A percentile compares a stretch with the other conserved stretches of the same genome.
phyloP scores from a whole-genome alignment of 2,888 invertebrate genomes.

The Troglohyphantes excavatus region DNA sequence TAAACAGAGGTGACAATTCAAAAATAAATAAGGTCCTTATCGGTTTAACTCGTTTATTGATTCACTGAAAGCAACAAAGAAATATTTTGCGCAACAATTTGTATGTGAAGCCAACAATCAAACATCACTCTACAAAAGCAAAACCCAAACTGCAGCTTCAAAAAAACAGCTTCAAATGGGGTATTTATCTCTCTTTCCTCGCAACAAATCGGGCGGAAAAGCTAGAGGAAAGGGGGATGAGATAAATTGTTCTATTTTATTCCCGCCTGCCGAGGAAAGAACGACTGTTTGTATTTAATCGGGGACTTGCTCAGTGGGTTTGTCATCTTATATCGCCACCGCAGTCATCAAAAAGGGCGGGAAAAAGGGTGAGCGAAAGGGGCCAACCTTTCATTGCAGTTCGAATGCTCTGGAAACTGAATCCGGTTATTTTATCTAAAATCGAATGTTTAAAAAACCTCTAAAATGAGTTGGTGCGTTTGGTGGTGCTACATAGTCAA shows the following conservation, averaged over 20 bases:
- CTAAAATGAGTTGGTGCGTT: no score
- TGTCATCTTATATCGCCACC: conserved; percentile 67
- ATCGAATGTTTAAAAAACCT: no score
- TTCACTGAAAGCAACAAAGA: no score
- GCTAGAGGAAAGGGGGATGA: conserved; percentile 10
- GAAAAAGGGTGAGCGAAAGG: conserved; percentile 27
- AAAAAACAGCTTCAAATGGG: no score
- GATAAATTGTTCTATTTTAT: conserved; percentile 57
- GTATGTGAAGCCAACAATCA: background rate
- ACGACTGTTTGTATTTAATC: conserved; percentile 68
- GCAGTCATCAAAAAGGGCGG: conserved; percentile 38
- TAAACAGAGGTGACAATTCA: no score
- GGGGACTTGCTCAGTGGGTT: conserved; percentile 70
- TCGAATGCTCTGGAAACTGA: background rate
- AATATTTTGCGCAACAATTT: no score
- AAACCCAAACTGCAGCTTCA: background rate
- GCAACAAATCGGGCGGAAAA: conserved; percentile 65
- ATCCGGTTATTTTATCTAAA: no score
- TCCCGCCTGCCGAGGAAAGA: conserved; percentile 19
- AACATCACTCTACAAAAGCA: background rate
- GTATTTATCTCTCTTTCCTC: background rate
- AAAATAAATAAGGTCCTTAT: no score
- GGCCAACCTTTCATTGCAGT: background rate
- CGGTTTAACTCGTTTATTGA: no score
- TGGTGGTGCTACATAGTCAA: no score